These are phyloP conservation scores for Drosophila stalkeri DNA, from an alignment of 2,888 invertebrate species.

Conservation along the genomic window DNA sequence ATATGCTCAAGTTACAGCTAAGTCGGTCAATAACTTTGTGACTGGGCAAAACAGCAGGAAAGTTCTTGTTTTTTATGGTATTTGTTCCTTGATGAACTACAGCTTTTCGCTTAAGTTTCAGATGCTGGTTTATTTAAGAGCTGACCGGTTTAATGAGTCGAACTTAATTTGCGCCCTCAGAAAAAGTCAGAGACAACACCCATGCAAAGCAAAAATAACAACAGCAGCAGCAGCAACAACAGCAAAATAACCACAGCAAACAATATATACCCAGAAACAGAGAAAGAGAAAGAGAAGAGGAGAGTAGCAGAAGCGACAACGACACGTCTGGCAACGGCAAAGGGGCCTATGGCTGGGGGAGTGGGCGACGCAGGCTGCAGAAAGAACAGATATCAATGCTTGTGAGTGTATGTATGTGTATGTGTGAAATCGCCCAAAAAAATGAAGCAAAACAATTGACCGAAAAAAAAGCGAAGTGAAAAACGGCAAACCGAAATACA, in stretches of 20 bases:
- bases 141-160: constrained; percentile 78
- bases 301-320: constrained; percentile 42
- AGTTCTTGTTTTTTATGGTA: constrained; percentile 32
- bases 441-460: constrained; percentile 46
- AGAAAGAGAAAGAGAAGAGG: constrained; percentile 27
- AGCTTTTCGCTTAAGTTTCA: constrained; percentile 51
- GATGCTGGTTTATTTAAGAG: constrained; percentile 66
- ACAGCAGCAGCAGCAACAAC: constrained; percentile 1
- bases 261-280: constrained; percentile 19
- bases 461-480: constrained; percentile 50
- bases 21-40: constrained; percentile 77
- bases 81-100: constrained; percentile 54
- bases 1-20: constrained; percentile 67
- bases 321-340: constrained; percentile 55
- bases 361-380: constrained; percentile 66
- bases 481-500: constrained; percentile 54
- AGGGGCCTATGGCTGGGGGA: constrained; percentile 30
- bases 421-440: constrained; percentile 61
- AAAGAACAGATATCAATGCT: constrained; percentile 54
- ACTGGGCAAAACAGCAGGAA: constrained; percentile 40
- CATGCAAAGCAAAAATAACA: constrained; percentile 36
- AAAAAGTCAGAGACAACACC: constrained; percentile 59
- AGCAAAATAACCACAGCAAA: constrained; percentile 17
- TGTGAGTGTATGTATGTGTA: constrained; percentile 29
- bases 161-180: constrained; percentile 77